These are phyloP conservation scores for Tympanuchus pallidicinctus DNA, from an alignment of 2,113 vertebrate species.

Conservation along the genomic window DNA sequence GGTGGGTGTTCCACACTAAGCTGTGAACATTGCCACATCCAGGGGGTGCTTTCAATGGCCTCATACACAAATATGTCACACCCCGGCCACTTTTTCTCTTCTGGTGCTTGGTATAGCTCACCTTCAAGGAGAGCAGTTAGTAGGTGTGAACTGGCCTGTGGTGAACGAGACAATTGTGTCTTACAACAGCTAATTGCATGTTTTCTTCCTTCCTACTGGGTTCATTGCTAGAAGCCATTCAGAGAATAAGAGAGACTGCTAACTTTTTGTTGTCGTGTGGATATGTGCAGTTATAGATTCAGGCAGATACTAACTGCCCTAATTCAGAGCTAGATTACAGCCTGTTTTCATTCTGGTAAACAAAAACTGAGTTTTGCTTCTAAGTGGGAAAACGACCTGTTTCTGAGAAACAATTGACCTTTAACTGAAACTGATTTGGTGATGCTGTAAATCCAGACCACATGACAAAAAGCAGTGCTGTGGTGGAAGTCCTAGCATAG, in stretches of 20 bases:
- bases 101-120: not conserved
- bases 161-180: not conserved
- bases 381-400: not conserved
- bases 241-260: not conserved
- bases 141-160: conserved; percentile 31
- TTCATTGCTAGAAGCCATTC: conserved; percentile 23
- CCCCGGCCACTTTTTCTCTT: not conserved
- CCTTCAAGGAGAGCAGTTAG: not conserved
- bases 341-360: not conserved
- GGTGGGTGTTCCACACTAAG: not conserved
- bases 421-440: not conserved
- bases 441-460: not conserved
- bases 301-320: not conserved
- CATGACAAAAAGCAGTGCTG: rapidly evolving
- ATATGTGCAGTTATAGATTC: not conserved
- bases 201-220: not conserved
- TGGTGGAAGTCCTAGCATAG: not conserved
- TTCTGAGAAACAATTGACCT: not conserved
- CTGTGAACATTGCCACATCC: not conserved
- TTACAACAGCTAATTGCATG: not conserved
- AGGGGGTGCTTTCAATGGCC: not conserved
- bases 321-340: not conserved
- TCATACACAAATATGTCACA: conserved; percentile 19
- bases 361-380: not conserved
- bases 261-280: not conserved